A percentile compares a stretch with the other conserved stretches of the same genome.
Conservation (phyloP, 2,113 vertebrate species). For the Macquaria ambigua region DNA sequence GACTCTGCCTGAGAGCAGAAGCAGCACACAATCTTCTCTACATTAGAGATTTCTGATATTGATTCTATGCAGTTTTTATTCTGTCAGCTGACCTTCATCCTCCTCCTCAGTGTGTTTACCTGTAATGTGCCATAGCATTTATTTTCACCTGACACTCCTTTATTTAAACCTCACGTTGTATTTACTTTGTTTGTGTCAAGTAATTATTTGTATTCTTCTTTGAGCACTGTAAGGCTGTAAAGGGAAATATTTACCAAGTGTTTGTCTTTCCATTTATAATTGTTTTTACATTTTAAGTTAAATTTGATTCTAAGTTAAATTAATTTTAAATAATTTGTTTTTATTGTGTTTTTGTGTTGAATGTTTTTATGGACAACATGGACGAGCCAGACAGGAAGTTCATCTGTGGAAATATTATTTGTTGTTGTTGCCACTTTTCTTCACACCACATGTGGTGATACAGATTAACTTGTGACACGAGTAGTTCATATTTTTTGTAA, state of each 20-base stretch:
- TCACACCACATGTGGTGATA: not conserved
- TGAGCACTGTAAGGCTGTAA: slow-evolving; percentile 27
- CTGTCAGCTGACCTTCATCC: slow-evolving; percentile 21
- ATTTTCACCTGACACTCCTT: slow-evolving; percentile 5
- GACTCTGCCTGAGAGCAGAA: slow-evolving; percentile 13
- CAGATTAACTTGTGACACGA: not conserved
- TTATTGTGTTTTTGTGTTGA: not conserved
- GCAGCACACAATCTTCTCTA: slow-evolving; percentile 37
- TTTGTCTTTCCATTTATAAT: slow-evolving; percentile 24
- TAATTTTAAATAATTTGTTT: no score
- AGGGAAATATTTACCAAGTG: slow-evolving; percentile 41
- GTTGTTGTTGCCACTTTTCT: not conserved
- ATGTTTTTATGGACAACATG: not conserved
- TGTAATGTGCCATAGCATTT: slow-evolving; percentile 32
- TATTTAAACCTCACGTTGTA: slow-evolving; percentile 9
- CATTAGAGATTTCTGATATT: slow-evolving; percentile 65
- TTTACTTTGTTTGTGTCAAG: slow-evolving; percentile 5
- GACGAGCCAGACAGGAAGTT: not conserved
- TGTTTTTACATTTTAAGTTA: slow-evolving; percentile 25
- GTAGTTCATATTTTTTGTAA: not conserved
- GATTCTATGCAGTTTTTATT: slow-evolving; percentile 66
- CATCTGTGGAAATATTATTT: slow-evolving; percentile 1
- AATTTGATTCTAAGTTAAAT: no score
- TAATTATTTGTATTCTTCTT: not conserved
- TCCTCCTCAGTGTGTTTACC: not conserved